These are phyloP conservation scores for Pseudopipra pipra DNA, from an alignment of 2,113 vertebrate genomes.

Conservation along the genomic window DNA sequence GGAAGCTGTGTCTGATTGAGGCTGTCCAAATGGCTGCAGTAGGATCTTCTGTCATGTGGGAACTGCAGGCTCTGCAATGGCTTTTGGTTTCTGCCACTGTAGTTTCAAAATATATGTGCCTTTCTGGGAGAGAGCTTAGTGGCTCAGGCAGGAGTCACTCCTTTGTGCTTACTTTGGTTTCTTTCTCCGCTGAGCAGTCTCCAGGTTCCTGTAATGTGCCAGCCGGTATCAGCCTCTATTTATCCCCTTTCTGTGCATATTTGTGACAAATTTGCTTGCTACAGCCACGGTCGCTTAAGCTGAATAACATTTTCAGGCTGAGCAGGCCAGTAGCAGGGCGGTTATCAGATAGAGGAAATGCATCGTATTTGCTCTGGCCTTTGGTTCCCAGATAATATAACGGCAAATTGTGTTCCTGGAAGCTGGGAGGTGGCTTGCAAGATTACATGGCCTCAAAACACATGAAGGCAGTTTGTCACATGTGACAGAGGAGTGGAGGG, in stretches of 20 bases:
- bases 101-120: not conserved
- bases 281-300: not conserved
- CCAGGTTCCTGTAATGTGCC: not conserved
- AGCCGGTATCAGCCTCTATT: not conserved
- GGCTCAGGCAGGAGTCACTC: not conserved
- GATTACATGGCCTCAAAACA: rapidly evolving
- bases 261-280: not conserved
- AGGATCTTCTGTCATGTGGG: not conserved
- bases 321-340: not conserved
- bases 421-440: not conserved
- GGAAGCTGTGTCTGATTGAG: not conserved
- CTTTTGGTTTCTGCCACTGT: not conserved
- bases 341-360: not conserved
- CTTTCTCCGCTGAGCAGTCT: not conserved
- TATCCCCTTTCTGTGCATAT: not conserved
- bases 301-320: not conserved
- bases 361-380: not conserved
- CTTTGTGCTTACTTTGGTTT: not conserved
- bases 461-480: not conserved
- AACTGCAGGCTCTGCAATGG: not conserved
- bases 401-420: not conserved
- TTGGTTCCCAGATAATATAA: not conserved
- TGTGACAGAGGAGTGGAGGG: not conserved
- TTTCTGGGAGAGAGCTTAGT: not conserved
- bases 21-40: not conserved